A percentile compares a stretch with the other conserved stretches of the same genome.
phyloP scores from a whole-genome alignment of 2,113 vertebrate species.

The Okapia johnstoni region DNA sequence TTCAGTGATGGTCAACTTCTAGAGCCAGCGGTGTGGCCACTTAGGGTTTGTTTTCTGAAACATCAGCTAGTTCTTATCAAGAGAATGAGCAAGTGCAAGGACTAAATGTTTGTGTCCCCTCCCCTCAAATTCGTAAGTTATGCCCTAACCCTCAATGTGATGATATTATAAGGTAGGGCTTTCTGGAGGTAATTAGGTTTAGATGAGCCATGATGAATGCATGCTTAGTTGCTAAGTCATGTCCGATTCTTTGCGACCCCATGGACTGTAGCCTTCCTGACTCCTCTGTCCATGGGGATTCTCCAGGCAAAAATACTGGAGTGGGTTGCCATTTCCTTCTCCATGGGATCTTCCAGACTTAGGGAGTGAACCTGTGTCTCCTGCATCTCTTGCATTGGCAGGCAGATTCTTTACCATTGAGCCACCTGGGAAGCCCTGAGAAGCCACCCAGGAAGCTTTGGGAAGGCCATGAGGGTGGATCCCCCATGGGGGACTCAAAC shows the following conservation, averaged over 20 bases:
- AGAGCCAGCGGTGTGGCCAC: neutral
- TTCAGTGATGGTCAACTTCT: neutral
- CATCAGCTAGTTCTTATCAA: neutral
- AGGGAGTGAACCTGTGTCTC: neutral
- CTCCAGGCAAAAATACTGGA: neutral
- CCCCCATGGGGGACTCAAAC: neutral
- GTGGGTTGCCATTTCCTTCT: neutral
- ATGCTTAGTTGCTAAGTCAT: neutral
- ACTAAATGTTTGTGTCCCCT: neutral
- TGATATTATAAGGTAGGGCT: neutral
- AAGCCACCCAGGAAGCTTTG: neutral
- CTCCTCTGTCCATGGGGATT: neutral
- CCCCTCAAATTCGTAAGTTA: neutral
- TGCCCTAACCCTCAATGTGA: neutral
- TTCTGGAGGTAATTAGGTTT: neutral
- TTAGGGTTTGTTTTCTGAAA: neutral
- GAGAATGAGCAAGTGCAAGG: neutral
- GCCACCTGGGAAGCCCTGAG: neutral
- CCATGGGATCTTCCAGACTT: neutral
- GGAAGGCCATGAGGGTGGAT: neutral
- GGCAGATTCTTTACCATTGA: neutral
- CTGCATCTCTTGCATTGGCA: neutral
- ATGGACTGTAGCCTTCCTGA: neutral
- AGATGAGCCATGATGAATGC: neutral
- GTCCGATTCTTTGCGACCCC: neutral